phyloP scores from a whole-genome alignment of 1,140 invertebrate species.

The Bombus pascuorum region DNA sequence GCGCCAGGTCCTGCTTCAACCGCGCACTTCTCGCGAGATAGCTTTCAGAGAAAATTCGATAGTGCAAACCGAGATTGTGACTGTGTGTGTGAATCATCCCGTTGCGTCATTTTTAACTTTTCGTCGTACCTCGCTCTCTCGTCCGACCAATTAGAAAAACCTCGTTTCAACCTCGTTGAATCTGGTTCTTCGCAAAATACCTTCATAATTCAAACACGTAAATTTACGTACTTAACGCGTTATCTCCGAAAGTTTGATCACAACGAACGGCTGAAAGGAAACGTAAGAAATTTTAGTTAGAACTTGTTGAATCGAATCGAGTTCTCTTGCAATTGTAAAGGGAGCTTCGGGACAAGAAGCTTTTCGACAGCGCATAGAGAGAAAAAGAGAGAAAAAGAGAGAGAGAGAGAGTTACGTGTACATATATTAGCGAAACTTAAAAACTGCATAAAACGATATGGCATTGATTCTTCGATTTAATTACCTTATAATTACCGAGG shows the following conservation, averaged over 20 bases:
- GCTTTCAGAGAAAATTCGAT: not conserved
- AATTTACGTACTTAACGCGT: no score
- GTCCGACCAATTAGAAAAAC: not conserved
- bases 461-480: conserved; percentile 39
- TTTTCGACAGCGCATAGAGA: no score
- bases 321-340: no score
- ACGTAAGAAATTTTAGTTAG: no score
- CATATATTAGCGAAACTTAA: not conserved
- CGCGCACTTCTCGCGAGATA: not conserved
- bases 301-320: no score
- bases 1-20: not conserved
- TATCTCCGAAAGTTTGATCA: no score
- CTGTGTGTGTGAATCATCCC: not conserved
- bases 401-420: not conserved
- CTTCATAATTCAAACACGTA: not conserved
- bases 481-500: conserved; percentile 93
- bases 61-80: not conserved
- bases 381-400: no score
- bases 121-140: not conserved
- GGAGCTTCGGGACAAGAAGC: no score
- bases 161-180: not conserved
- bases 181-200: not conserved
- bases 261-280: no score
- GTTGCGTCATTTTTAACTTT: not conserved
- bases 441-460: no score